Base-by-base conservation (phyloP, 2,113 vertebrate genomes). In the Zosterops japonicus region DNA sequence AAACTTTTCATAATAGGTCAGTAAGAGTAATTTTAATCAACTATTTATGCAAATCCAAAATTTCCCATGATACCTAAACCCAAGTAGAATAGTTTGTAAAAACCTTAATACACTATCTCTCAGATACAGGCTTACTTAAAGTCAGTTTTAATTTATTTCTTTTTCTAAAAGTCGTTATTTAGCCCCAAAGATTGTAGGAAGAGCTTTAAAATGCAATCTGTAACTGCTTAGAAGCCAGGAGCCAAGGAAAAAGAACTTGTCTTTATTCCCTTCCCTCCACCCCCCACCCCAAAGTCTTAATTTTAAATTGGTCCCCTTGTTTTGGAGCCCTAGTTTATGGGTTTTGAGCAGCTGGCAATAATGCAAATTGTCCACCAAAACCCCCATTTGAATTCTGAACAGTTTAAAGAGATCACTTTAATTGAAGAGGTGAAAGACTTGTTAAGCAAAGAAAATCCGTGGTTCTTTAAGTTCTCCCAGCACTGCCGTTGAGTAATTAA, bases 281-380 rank as follows among this genome's bases (percentile, higher is more conserved):
- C 3, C 47, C 31, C 35, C 24, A 52, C 41, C 27, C 59, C 20
- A 25, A 77, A 82, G 91, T 87, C 77, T 91, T 84, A 71, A 61
- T 87, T 97, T 96, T 96, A 89, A 90, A 91, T 89, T 2, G 5
- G 23, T 68, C 56, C 21, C 12, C 72, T 71, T 94, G 65, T 94
- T 92, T 95, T 88, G 64, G 76, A 90, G 71, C 56, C 35, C 5
- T 71, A 71, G 61, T 71, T 95, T 96, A 90, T 90, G 49, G 36
- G 22, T 78, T 96, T 94, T 94, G 72, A 93, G 95, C 93, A 95
- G 91, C 90, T 96, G 93, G 94, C 79, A 94, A 71, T 93, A 90
- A 90, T 96, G 90, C 90, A 96, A 94, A 87, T 94, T 86, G 41
- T 88, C 33, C 41, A 87, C 72, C 52, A 67, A 89, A 88, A 83